Evolutionary conservation across 1,140 invertebrate genomes (phyloP), one percentile per base, ranked within the genome.

Genomic region (Spodoptera litura): DNA sequence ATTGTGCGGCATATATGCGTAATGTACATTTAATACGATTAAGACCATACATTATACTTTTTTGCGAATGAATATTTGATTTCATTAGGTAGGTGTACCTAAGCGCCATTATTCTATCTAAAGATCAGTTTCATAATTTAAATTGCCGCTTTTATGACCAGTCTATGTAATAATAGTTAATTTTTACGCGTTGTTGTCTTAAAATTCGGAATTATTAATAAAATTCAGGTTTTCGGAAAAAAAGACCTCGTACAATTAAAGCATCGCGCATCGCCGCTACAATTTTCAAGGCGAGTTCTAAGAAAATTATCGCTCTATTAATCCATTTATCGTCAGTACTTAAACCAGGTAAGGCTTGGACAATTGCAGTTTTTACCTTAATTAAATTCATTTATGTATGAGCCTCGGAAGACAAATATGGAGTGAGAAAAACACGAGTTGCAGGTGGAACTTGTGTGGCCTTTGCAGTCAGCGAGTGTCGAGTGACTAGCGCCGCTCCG

Each of bases 391-490:
- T 84, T 83, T 80, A 83, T 86, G 76, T 78, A 80, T 81, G 76
- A 27, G 58, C 59, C 72, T 79, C 49, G 64, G 72, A 51, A 78
- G 62, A 85, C 81, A 59, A 83, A 85, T 83, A 84, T 79, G 84
- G 85, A 77, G 38, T 79, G 78, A 83, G 78, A 83, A 86, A 85
- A 83, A 77, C 75, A 81, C 79, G 62, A 78, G 82, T 78, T 68
- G 72, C 83, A 64, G 85, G 74, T 80, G 79, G 85, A 87, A 85
- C 88, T 79, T 89, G 90, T 91, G 89, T 91, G 90, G 89, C 88
- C 87, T 84, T 81, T 82, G 76, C 78, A 84, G 86, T 79, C 59
- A 85, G 77, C 76, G 53, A 84, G 91, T 92, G 79, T 93, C 91
- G 77, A 80, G 79, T 92, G 78, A 80, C 91, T 87, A 86, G 85